phyloP scores from a whole-genome alignment of 2,113 vertebrate species.

The Heterocephalus glaber region DNA sequence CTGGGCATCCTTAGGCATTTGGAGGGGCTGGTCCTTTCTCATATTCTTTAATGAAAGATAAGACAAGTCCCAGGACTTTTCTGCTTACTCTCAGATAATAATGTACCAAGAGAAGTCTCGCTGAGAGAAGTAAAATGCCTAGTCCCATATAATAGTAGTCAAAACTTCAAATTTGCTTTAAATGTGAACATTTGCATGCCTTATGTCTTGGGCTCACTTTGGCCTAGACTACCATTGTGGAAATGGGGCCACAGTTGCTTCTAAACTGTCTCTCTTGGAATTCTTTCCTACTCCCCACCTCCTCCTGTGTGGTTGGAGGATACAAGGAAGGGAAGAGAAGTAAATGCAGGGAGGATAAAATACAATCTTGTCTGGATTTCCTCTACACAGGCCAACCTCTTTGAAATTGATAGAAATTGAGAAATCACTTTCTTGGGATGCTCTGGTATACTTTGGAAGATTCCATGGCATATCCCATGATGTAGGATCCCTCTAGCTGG shows the following conservation, averaged over 20 bases:
- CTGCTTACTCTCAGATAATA: neutral
- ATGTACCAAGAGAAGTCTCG: neutral
- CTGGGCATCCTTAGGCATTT: neutral
- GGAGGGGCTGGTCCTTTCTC: neutral
- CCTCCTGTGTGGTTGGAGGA: neutral
- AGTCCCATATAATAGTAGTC: neutral
- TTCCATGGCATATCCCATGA: neutral
- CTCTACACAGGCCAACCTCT: neutral
- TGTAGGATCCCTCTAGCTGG: neutral
- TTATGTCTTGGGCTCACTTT: neutral
- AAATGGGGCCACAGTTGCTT: neutral
- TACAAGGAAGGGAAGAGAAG: neutral
- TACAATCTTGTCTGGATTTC: neutral
- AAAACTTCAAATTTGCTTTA: neutral
- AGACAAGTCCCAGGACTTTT: neutral
- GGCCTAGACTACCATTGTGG: neutral
- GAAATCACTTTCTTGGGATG: constrained; percentile 10
- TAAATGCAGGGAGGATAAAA: neutral
- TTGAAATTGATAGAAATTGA: neutral
- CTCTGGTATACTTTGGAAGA: neutral
- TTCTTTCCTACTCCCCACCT: neutral
- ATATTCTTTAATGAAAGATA: neutral
- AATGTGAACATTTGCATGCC: constrained; percentile 19
- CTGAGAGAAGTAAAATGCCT: neutral
- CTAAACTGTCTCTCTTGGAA: neutral